Evolutionary conservation across 2,113 vertebrate genomes (phyloP), one percentile per base, ranked within the genome.

Genomic region (Isichthys henryi): DNA sequence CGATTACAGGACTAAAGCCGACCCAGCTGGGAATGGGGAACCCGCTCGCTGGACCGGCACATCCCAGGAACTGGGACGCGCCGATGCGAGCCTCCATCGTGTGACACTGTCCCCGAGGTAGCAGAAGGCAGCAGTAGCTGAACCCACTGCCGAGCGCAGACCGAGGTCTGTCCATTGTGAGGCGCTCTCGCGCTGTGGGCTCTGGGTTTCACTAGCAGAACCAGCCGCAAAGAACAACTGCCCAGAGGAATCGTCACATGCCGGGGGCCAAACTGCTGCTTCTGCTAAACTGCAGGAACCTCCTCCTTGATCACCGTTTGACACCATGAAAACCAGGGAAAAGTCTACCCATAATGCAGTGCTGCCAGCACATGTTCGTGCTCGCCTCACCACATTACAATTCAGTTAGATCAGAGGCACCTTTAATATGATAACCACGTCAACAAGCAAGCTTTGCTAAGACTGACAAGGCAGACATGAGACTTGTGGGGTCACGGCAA

Each of bases 1-100:
- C 91, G 52, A 45, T 53, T 35, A 91, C 91, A 77, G 92, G 19
- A 58, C 90, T 90, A 91, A 92, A 91, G 88, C 87, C 86, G 87
- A 89, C 90, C 89, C 89, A 91, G 90, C 88, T 45, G 56, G 5
- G 21, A 21, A 27, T 39, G 4, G 27, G 49, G 31, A 87, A 19
- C 7, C 11, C 85, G 13, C 27, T 85, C 21, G 46, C 82, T 49
- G 43, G 43, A 80, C 74, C 17, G 35, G 31, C 35, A 43, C 74
- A 80, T 80, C 35, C 35, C 74, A 70, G 62, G 62, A n/a, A 70
- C n/a, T 27, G 62, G 62, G n/a, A 31, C 1, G 62, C 27, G 62
- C n/a, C n/a, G 9, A 70, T 31, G n/a, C 74, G 35, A 43, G 17
- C 74, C 31, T n/a, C 74, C 35, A 0, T 80, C 74, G 19, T 8